A percentile compares a stretch with the other conserved stretches of the same genome.
Conservation (phyloP, 2,888 invertebrate species). For the Drosophila mimetica region DNA sequence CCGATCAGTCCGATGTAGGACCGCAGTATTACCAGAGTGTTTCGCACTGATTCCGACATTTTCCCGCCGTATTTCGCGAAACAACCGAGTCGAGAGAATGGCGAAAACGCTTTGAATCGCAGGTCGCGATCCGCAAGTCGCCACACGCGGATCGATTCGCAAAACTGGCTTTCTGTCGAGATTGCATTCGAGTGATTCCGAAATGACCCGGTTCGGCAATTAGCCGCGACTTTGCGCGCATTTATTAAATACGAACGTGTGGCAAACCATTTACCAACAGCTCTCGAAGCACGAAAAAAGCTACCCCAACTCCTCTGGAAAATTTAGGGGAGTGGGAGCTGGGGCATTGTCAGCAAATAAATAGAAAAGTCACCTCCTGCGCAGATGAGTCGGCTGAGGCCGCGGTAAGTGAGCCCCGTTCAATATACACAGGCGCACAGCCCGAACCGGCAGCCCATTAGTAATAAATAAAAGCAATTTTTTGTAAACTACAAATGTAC, state of each 20-base stretch:
- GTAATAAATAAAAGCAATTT: constrained; percentile 53
- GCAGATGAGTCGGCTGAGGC: constrained; percentile 44
- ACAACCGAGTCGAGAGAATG: constrained; percentile 21
- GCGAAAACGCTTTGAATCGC: constrained; percentile 27
- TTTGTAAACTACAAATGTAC: constrained; percentile 38
- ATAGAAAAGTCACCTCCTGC: constrained; percentile 61
- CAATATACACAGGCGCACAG: constrained; percentile 23
- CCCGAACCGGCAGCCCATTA: constrained; percentile 42
- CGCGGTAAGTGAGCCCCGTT: constrained; percentile 43
- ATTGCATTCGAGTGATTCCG: constrained; percentile 13
- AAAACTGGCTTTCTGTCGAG: constrained; percentile 26
- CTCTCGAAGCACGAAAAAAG: background rate
- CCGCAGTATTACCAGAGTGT: constrained; percentile 17
- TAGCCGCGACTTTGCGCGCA: constrained; percentile 5
- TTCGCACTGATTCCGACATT: constrained; percentile 16
- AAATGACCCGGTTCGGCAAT: constrained; percentile 26
- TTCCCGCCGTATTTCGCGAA: background rate
- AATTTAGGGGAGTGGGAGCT: background rate
- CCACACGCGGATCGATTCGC: constrained; percentile 5
- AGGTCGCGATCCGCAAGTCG: constrained; percentile 1
- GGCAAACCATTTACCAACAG: constrained; percentile 14
- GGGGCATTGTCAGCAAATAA: constrained; percentile 37
- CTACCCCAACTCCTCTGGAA: background rate
- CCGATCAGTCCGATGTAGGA: background rate
- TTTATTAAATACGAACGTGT: constrained; percentile 6